Conservation (phyloP, 1,140 invertebrate genomes). For the Asbolus verrucosus region DNA sequence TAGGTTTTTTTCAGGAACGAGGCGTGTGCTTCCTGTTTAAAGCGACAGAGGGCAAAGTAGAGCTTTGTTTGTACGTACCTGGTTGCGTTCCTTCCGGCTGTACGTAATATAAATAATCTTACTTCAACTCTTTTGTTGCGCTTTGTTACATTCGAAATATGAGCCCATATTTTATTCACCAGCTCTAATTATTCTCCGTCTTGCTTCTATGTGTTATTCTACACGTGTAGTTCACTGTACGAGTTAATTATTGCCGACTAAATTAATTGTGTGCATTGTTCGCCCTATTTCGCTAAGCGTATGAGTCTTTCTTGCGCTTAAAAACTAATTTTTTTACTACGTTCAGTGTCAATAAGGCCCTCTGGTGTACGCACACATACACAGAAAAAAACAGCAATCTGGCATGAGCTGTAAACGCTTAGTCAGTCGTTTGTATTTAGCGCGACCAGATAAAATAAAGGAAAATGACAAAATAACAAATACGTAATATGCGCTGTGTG, state of each 20-base stretch:
- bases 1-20: conserved; percentile 18
- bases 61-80: conserved; percentile 44
- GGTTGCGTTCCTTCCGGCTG: conserved; percentile 49
- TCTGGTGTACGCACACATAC: conserved; percentile 9
- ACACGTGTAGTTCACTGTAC: conserved; percentile 42
- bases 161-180: conserved; percentile 47
- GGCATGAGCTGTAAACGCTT: conserved; percentile 39
- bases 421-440: conserved; percentile 39
- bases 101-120: conserved; percentile 52
- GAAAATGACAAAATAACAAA: conserved; percentile 57
- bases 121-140: conserved; percentile 50
- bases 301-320: conserved; percentile 1
- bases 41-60: conserved; percentile 2
- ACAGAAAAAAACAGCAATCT: conserved; percentile 28
- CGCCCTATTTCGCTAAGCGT: conserved; percentile 6
- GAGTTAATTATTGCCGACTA: conserved; percentile 44
- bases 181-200: conserved; percentile 48
- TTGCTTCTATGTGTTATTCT: conserved; percentile 44
- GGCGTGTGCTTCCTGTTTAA: conserved; percentile 35
- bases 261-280: conserved; percentile 46
- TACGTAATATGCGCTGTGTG: conserved; percentile 55
- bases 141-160: conserved; percentile 51
- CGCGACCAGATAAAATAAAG: conserved; percentile 43
- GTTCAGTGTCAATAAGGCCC: conserved; percentile 36
- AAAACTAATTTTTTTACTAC: conserved; percentile 12